Evolutionary conservation across 2,113 vertebrate species (phyloP).

Genomic region (Phrynosoma blainvillii): DNA sequence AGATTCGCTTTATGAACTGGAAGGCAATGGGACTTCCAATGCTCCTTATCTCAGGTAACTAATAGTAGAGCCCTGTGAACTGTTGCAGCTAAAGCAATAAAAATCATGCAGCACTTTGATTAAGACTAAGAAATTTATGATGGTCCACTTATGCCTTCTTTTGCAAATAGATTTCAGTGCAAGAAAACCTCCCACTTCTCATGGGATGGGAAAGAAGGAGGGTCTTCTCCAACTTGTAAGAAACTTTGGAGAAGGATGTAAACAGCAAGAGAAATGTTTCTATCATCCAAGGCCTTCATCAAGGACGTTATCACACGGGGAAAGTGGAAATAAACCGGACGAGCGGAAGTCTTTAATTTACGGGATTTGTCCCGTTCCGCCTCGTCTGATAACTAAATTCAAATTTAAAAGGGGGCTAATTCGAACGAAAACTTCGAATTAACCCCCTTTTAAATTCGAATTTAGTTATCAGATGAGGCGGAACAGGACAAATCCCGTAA

Average conservation of each 20-base stretch:
- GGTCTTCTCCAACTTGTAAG: background rate
- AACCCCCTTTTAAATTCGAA: too few relatives aligned
- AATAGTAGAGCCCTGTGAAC: background rate
- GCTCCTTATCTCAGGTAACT: slow-evolving; percentile 89
- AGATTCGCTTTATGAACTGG: slow-evolving; percentile 84
- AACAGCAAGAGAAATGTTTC: background rate
- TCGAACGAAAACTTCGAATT: too few relatives aligned
- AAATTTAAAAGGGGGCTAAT: too few relatives aligned
- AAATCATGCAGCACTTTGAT: background rate
- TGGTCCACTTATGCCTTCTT: background rate
- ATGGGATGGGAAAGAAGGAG: background rate
- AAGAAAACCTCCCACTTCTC: background rate
- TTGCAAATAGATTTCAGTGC: background rate
- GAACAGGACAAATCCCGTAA: too few relatives aligned
- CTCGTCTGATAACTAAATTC: too few relatives aligned
- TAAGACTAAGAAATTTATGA: background rate
- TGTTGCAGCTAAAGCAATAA: background rate
- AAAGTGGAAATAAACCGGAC: too few relatives aligned
- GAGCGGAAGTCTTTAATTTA: too few relatives aligned
- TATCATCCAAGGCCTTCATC: background rate
- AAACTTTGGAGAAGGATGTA: background rate
- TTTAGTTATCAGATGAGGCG: too few relatives aligned
- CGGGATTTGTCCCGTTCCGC: too few relatives aligned
- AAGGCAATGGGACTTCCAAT: slow-evolving; percentile 67
- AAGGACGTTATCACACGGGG: too few relatives aligned